Conservation (phyloP, 1,140 invertebrate species). For the Hypsibius dujardini region DNA sequence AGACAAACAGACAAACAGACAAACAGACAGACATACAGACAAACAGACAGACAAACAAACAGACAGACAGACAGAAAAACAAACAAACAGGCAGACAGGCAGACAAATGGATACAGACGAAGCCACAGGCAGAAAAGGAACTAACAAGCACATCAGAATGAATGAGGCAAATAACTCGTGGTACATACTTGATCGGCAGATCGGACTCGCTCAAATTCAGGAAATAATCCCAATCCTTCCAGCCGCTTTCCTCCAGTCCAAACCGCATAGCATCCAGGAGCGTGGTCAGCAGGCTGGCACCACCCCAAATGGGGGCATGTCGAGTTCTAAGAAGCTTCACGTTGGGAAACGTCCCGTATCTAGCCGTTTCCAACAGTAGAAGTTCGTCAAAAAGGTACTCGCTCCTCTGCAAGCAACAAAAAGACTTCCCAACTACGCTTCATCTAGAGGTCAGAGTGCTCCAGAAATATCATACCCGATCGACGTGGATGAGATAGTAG, state of each 20-base stretch:
- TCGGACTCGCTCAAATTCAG: constrained; percentile 96
- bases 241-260: constrained; percentile 41
- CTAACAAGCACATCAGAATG: too few species aligned
- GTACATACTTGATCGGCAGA: constrained; percentile 69
- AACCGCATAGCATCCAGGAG: constrained; percentile 62
- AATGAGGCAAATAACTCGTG: too few species aligned
- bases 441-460: constrained; percentile 11
- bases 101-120: too few species aligned
- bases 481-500: constrained; percentile 94
- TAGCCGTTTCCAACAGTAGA: constrained; percentile 45
- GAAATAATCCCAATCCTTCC: constrained; percentile 73
- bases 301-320: constrained; percentile 92
- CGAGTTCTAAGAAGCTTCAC: constrained; percentile 57
- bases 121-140: too few species aligned
- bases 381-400: constrained; percentile 77
- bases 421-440: background rate
- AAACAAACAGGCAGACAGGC: too few species aligned
- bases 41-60: too few species aligned
- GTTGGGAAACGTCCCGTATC: too few species aligned
- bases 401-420: constrained; percentile 54
- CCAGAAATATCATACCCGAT: constrained; percentile 47
- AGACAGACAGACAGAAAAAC: too few species aligned
- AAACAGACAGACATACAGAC: too few species aligned
- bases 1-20: too few species aligned
- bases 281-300: constrained; percentile 76